Percentiles rank a stretch among this genome's conserved stretches.
Conservation (phyloP, 2,797 vertebrate genomes). For the Jordanella pulchra region DNA sequence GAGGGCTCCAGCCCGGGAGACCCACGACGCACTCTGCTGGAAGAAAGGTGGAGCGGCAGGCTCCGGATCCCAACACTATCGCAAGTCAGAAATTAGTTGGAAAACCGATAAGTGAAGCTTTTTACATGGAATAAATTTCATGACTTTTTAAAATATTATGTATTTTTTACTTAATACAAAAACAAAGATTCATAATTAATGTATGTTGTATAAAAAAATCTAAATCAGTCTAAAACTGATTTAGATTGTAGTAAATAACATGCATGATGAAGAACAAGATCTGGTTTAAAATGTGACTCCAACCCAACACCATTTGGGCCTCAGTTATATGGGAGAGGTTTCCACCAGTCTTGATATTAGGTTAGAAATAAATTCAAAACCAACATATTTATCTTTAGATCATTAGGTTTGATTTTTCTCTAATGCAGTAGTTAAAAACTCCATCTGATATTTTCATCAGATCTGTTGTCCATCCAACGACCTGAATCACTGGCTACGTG, state of each 20-base stretch:
- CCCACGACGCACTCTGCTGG: too few relatives aligned
- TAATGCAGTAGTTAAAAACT: not conserved
- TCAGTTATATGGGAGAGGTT: not conserved
- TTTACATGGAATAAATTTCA: not conserved
- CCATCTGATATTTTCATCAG: slow-evolving; percentile 24
- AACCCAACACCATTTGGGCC: not conserved
- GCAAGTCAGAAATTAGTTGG: not conserved
- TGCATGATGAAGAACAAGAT: not conserved
- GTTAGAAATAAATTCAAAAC: not conserved
- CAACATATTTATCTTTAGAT: not conserved
- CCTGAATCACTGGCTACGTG: slow-evolving; percentile 26
- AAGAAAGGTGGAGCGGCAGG: too few relatives aligned
- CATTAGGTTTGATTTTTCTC: not conserved
- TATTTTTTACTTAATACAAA: not conserved
- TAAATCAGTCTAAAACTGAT: too few relatives aligned
- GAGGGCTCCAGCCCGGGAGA: too few relatives aligned
- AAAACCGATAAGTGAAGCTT: not conserved
- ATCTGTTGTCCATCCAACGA: slow-evolving; percentile 17
- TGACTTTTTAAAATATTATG: not conserved
- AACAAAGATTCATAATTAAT: not conserved
- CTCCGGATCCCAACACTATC: too few relatives aligned
- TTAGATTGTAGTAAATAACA: not conserved
- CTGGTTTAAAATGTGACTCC: not conserved
- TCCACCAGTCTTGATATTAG: not conserved
- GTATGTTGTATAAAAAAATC: too few relatives aligned